phyloP scores from a whole-genome alignment of 2,113 vertebrate species.

The Amphiprion ocellaris region DNA sequence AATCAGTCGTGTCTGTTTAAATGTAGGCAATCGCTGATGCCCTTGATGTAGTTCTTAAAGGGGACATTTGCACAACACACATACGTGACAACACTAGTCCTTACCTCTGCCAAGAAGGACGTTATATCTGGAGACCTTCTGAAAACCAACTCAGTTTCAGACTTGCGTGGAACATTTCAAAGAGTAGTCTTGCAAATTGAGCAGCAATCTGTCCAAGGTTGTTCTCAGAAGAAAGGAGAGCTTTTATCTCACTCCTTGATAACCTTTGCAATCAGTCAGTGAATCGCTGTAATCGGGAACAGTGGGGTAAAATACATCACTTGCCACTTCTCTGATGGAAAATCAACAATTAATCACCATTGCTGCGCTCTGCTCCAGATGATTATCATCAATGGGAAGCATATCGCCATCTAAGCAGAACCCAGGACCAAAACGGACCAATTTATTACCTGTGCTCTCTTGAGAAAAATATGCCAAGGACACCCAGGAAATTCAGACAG shows the following conservation, averaged over 20 bases:
- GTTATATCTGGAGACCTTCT: background rate
- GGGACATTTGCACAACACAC: conserved; percentile 64
- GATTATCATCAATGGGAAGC: conserved; percentile 68
- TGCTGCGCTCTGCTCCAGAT: conserved; percentile 53
- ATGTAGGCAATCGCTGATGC: conserved; percentile 53
- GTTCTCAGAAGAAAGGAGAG: conserved; percentile 24
- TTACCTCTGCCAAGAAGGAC: conserved; percentile 34
- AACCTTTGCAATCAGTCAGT: conserved; percentile 67
- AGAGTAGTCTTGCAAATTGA: conserved; percentile 9
- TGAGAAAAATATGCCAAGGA: conserved; percentile 43
- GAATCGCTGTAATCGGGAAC: conserved; percentile 43
- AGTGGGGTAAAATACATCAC: conserved; percentile 57
- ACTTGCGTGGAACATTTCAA: conserved; percentile 21
- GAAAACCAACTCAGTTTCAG: conserved; percentile 31
- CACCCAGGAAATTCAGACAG: conserved; percentile 40
- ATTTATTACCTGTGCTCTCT: conserved; percentile 44
- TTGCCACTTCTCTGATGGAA: conserved; percentile 56
- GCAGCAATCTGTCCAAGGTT: conserved; percentile 54
- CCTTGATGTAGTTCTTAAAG: conserved; percentile 67
- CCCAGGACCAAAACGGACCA: conserved; percentile 37
- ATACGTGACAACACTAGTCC: conserved; percentile 30
- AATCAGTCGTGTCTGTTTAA: conserved; percentile 61
- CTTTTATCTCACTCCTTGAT: conserved; percentile 45
- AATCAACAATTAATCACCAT: conserved; percentile 74
- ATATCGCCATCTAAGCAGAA: conserved; percentile 40